These are phyloP conservation scores for Salticus scenicus DNA, from an alignment of 2,888 invertebrate species.

Conservation along the genomic window DNA sequence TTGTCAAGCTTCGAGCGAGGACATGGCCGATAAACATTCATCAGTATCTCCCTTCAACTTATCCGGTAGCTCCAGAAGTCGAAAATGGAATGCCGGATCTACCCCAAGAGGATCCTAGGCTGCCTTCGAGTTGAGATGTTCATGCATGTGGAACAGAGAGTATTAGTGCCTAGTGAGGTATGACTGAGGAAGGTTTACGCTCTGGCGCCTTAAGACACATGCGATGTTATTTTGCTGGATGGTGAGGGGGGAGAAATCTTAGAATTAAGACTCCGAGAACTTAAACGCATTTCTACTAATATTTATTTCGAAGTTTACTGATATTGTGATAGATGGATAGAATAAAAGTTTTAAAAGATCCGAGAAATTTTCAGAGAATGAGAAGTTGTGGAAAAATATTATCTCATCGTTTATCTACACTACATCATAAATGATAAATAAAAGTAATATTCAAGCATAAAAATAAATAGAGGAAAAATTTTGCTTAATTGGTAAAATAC, in stretches of 20 bases:
- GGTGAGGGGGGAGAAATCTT: not conserved
- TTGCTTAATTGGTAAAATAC: no score
- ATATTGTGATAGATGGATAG: no score
- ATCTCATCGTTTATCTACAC: no score
- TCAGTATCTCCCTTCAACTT: not conserved
- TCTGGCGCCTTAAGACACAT: not conserved
- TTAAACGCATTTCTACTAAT: not conserved
- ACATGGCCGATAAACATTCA: conserved; percentile 6
- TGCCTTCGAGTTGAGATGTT: not conserved
- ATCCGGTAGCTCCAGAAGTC: not conserved
- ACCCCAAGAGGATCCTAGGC: not conserved
- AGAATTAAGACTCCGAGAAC: not conserved
- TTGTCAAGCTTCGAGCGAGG: not conserved
- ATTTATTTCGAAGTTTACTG: no score
- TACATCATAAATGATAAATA: no score
- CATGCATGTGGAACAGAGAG: conserved; percentile 14
- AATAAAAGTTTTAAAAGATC: no score
- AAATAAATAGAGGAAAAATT: no score
- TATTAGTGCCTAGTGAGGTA: conserved; percentile 9
- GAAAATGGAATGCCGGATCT: conserved; percentile 4
- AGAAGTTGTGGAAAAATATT: no score
- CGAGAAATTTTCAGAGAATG: no score
- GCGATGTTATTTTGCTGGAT: not conserved
- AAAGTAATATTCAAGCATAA: no score
- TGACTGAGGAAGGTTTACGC: not conserved